Conservation (phyloP, 2,113 vertebrate species). For the Falcunculus frontatus region DNA sequence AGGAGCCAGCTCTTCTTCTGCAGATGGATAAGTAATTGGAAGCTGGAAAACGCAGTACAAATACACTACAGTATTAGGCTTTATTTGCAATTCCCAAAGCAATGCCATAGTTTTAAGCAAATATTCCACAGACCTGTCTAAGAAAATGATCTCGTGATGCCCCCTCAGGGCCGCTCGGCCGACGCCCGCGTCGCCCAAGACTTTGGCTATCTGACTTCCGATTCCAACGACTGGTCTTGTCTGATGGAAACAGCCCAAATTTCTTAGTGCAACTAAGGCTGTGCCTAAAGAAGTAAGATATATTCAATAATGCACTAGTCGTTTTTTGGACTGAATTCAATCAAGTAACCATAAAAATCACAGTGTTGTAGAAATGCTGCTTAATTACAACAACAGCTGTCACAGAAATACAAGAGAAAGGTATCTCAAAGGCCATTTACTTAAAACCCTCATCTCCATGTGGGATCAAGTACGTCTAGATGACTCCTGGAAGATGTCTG, state of each 20-base stretch:
- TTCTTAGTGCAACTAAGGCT: constrained; percentile 89
- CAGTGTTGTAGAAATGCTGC: neutral
- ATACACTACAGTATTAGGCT: constrained; percentile 71
- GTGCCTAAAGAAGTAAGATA: constrained; percentile 78
- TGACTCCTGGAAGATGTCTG: neutral
- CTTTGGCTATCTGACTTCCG: constrained; percentile 78
- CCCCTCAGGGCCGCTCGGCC: constrained; percentile 79
- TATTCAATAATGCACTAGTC: constrained; percentile 7
- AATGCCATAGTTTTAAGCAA: constrained; percentile 60
- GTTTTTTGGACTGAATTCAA: neutral
- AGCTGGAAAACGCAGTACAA: constrained; percentile 79
- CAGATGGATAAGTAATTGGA: constrained; percentile 78
- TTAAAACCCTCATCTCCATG: neutral
- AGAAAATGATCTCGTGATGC: constrained; percentile 80
- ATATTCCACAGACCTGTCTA: constrained; percentile 84
- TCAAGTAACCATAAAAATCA: neutral
- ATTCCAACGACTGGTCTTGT: constrained; percentile 78
- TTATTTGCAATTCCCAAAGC: constrained; percentile 61
- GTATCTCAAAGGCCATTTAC: neutral
- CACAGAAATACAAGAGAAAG: neutral
- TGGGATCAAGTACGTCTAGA: neutral
- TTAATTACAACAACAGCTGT: neutral
- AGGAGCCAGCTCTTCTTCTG: constrained; percentile 74
- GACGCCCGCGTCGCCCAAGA: constrained; percentile 82
- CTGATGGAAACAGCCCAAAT: constrained; percentile 75